These are phyloP conservation scores for Mimas tiliae DNA, from an alignment of 2,888 invertebrate species.

Conservation along the genomic window DNA sequence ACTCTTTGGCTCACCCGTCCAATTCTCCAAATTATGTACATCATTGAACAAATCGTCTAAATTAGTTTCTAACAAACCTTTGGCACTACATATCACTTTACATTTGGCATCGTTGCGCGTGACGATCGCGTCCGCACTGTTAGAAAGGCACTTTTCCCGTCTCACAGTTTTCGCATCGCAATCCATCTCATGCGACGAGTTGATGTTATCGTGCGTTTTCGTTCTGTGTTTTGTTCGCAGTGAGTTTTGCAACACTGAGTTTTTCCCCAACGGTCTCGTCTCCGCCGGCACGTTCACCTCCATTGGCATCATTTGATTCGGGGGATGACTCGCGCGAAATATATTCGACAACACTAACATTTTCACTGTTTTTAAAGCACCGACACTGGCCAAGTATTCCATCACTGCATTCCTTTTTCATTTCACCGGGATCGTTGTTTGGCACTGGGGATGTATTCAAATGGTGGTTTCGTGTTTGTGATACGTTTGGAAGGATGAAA, in stretches of 20 bases:
- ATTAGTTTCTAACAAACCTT: constrained; percentile 83
- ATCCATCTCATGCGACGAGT: constrained; percentile 53
- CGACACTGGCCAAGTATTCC: constrained; percentile 77
- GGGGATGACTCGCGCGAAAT: constrained; percentile 72
- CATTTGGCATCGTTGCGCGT: constrained; percentile 68
- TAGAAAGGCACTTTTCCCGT: constrained; percentile 71
- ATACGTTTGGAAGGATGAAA: constrained; percentile 46
- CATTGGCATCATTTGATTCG: constrained; percentile 62
- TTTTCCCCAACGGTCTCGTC: constrained; percentile 54
- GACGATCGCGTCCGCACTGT: constrained; percentile 73
- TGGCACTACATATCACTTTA: constrained; percentile 83
- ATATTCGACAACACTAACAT: constrained; percentile 81
- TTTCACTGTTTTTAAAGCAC: constrained; percentile 79
- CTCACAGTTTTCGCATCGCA: constrained; percentile 53
- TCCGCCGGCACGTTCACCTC: constrained; percentile 53
- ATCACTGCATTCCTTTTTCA: constrained; percentile 82
- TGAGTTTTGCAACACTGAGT: constrained; percentile 63
- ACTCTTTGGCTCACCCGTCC: constrained; percentile 68
- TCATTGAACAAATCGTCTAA: constrained; percentile 79
- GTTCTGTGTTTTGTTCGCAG: constrained; percentile 69
- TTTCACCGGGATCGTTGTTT: constrained; percentile 57
- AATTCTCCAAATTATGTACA: constrained; percentile 62
- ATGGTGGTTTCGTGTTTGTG: constrained; percentile 69
- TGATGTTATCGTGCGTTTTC: constrained; percentile 68
- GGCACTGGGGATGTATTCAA: constrained; percentile 50